These are phyloP conservation scores for Stichopus horrens DNA, from an alignment of 53 echinoderm and acorn worm species.

Conservation along the genomic window DNA sequence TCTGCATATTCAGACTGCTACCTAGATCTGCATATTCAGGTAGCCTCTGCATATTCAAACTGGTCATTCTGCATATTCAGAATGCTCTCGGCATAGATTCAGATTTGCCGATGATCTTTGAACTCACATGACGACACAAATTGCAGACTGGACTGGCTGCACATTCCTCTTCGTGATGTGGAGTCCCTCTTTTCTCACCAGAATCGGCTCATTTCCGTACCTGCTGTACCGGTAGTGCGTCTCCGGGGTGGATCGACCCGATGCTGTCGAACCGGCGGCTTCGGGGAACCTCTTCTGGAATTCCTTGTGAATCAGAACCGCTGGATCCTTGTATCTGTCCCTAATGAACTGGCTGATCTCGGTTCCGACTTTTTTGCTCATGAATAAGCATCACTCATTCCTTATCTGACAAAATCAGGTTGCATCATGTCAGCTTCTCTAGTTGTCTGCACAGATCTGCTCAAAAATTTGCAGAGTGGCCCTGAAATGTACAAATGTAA, in stretches of 20 bases:
- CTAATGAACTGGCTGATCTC: constrained; percentile 29
- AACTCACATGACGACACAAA: constrained; percentile 72
- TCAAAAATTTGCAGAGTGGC: no score
- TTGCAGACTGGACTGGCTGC: constrained; percentile 60
- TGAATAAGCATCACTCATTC: not conserved
- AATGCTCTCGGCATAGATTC: not conserved
- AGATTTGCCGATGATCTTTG: no score
- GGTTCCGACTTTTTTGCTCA: constrained; percentile 38
- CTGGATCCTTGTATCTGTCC: constrained; percentile 62
- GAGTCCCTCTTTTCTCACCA: constrained; percentile 58
- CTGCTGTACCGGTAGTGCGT: constrained; percentile 62
- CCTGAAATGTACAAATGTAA: no score
- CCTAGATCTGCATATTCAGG: no score
- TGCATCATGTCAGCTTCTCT: not conserved
- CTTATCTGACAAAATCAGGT: not conserved
- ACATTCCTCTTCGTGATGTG: constrained; percentile 60
- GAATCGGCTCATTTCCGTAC: constrained; percentile 78
- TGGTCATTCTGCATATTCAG: no score
- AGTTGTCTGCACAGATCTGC: no score
- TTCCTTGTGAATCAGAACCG: constrained; percentile 65
- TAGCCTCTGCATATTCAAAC: no score
- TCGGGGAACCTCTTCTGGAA: constrained; percentile 47
- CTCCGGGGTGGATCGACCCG: constrained; percentile 14
- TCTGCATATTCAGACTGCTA: no score
- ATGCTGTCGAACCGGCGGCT: not conserved